These are phyloP conservation scores for Athene cunicularia DNA, from an alignment of 2,113 vertebrate genomes.

Conservation along the genomic window DNA sequence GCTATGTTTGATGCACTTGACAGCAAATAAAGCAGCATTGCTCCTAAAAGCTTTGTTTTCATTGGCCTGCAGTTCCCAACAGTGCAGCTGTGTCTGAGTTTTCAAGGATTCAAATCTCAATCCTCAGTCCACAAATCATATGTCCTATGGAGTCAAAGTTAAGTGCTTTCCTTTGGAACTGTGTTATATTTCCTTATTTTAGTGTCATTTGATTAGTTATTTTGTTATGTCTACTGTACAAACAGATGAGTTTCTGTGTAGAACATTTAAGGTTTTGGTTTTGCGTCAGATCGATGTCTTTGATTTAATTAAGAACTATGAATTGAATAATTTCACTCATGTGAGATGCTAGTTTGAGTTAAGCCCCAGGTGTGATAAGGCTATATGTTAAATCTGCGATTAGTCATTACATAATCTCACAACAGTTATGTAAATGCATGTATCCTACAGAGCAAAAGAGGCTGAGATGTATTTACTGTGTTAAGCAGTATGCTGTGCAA, in stretches of 20 bases:
- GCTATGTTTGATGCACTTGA: accelerated
- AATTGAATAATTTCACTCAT: neutral
- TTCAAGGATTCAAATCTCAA: neutral
- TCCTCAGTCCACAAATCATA: neutral
- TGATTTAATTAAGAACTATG: neutral
- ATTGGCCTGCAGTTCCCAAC: neutral
- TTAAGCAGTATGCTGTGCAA: neutral
- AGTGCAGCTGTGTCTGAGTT: neutral
- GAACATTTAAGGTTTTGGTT: neutral
- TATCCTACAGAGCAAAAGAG: neutral
- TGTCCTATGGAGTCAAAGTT: neutral
- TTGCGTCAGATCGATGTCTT: neutral
- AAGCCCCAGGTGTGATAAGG: neutral
- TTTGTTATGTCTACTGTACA: neutral
- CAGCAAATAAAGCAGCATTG: neutral
- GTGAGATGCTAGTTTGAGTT: neutral
- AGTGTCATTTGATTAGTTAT: neutral
- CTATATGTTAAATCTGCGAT: neutral
- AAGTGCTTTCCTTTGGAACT: neutral
- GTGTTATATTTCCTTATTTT: neutral
- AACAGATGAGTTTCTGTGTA: neutral
- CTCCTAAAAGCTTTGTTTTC: neutral
- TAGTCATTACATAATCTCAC: neutral
- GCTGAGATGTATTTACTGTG: neutral
- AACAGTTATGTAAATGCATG: neutral